Percentiles rank a stretch among this genome's conserved stretches.
Conservation (phyloP, 37 sponge, comb jelly and placozoan species). For the Bolinopsis microptera region DNA sequence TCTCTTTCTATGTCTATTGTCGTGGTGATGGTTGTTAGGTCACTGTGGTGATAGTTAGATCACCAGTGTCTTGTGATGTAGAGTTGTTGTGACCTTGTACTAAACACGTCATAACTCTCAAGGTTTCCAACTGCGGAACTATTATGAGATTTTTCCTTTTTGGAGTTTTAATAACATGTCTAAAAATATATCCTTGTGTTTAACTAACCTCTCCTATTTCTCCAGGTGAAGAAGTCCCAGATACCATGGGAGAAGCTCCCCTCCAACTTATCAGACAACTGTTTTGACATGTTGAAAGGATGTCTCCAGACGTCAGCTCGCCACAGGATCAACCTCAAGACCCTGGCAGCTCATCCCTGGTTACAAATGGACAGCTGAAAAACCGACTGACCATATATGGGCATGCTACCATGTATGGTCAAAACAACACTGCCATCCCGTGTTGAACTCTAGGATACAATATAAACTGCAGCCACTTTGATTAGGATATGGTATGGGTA, state of each 20-base stretch:
- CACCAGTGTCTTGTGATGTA: no score
- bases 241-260: slow-evolving; percentile 51
- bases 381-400: background rate
- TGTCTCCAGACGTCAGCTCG: slow-evolving; percentile 37
- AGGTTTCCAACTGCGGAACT: no score
- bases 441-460: no score
- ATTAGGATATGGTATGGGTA: background rate
- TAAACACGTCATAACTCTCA: no score
- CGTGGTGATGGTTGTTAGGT: no score
- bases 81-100: no score
- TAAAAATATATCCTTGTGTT: background rate
- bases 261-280: background rate
- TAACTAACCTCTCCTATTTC: background rate
- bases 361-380: background rate
- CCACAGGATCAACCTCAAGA: background rate
- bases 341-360: background rate
- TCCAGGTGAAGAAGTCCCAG: slow-evolving; percentile 4
- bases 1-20: no score
- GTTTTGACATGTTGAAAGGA: background rate
- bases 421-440: no score
- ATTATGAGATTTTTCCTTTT: no score
- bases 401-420: background rate
- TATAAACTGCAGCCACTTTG: no score
- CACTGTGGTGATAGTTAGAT: no score
- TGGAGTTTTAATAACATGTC: no score